phyloP scores from a whole-genome alignment of 2,797 vertebrate genomes.

The Siniperca obscura region DNA sequence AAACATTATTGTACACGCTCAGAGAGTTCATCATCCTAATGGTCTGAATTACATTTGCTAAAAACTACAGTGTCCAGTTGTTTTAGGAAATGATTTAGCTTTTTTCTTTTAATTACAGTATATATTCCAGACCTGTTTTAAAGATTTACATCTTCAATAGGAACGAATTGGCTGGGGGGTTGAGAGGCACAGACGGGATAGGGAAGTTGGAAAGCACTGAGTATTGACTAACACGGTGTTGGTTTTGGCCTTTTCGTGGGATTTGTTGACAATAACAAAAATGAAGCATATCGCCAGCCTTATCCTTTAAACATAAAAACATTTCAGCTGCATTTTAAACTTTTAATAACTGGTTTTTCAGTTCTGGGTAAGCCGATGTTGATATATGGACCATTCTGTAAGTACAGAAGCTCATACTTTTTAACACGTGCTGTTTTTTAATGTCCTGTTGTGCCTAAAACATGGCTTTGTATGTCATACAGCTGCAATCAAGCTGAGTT shows the following conservation, averaged over 20 bases:
- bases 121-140: not conserved
- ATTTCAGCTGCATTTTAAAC: conserved; percentile 22
- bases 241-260: not conserved
- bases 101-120: not conserved
- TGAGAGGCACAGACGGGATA: not conserved
- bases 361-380: conserved; percentile 39
- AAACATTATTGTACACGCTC: too few relatives aligned
- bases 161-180: not conserved
- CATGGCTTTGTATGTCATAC: conserved; percentile 25
- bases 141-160: not conserved
- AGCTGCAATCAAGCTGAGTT: conserved; percentile 9
- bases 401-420: conserved; percentile 13
- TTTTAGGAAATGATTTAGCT: not conserved
- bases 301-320: not conserved
- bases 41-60: not conserved
- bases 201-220: not conserved
- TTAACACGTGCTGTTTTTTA: not conserved
- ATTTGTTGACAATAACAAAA: conserved; percentile 9
- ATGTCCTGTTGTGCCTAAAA: conserved; percentile 40
- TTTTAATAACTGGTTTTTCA: conserved; percentile 4
- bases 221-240: not conserved
- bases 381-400: conserved; percentile 71
- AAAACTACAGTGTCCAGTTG: not conserved
- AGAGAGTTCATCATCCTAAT: not conserved
- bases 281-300: not conserved